These are phyloP conservation scores for Pachycephus smyrnensis DNA, from an alignment of 2,888 invertebrate species.

Conservation along the genomic window DNA sequence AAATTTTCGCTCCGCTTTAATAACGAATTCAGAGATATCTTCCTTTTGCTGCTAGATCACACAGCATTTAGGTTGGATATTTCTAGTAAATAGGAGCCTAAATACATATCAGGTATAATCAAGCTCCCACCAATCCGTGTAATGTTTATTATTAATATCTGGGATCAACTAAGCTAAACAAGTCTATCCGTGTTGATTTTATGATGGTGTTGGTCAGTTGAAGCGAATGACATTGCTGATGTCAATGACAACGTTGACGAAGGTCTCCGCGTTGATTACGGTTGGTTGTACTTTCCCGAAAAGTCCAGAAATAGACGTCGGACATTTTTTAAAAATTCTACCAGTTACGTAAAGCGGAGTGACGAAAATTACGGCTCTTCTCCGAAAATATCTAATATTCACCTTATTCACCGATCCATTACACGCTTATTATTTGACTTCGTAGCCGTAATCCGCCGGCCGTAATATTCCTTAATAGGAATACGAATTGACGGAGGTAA, in stretches of 20 bases:
- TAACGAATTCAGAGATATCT: not conserved
- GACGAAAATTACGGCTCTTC: too few species aligned
- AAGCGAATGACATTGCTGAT: too few species aligned
- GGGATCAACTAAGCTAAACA: not conserved
- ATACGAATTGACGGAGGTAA: not conserved
- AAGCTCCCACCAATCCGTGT: constrained; percentile 3
- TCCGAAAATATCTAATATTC: not conserved
- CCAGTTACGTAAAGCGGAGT: too few species aligned
- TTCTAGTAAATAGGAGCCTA: not conserved
- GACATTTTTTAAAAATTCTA: not conserved
- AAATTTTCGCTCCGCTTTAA: not conserved
- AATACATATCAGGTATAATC: constrained; percentile 6
- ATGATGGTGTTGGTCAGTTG: too few species aligned
- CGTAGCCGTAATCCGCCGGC: not conserved
- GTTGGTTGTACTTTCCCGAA: not conserved
- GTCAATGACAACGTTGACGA: too few species aligned
- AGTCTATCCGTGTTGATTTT: too few species aligned
- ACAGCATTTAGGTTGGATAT: not conserved
- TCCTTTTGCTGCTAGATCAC: not conserved
- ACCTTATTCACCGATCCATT: not conserved
- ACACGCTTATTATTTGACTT: not conserved
- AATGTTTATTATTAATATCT: constrained; percentile 20
- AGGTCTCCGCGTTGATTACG: not conserved
- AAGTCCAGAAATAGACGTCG: not conserved
- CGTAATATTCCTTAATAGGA: not conserved